Evolutionary conservation across 2,888 invertebrate species (phyloP).

Genomic region (Enoplolaimus lenunculus): DNA sequence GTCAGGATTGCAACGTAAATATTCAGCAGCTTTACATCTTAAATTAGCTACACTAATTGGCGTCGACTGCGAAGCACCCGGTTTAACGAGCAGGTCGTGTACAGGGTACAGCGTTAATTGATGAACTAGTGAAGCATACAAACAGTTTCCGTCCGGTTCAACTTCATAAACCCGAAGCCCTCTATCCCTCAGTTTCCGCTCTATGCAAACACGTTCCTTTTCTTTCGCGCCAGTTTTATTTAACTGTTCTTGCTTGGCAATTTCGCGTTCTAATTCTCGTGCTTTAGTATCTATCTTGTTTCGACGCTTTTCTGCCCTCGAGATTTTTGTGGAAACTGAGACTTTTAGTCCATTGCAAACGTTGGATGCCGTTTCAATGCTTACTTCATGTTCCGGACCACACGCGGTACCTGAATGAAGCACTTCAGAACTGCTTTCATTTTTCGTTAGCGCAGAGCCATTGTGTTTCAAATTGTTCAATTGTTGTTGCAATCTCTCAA

Average conservation of each 20-base stretch:
- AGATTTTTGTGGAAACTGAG: background rate
- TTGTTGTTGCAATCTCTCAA: background rate
- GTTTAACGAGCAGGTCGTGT: too few relatives aligned
- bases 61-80: too few relatives aligned
- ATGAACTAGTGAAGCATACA: background rate
- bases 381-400: background rate
- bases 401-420: background rate
- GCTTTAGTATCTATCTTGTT: background rate
- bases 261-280: background rate
- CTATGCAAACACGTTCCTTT: background rate
- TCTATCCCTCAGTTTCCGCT: background rate
- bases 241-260: background rate
- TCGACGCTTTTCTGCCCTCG: background rate
- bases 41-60: too few relatives aligned
- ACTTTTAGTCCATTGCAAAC: too few relatives aligned
- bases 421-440: background rate
- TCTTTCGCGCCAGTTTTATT: background rate
- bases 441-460: background rate
- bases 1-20: too few relatives aligned
- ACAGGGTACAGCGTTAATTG: too few relatives aligned
- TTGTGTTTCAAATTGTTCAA: background rate
- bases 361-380: too few relatives aligned
- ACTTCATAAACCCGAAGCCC: background rate
- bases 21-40: too few relatives aligned
- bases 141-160: background rate